Conservation (phyloP, 1,140 invertebrate genomes). For the Zaprionus capensis region DNA sequence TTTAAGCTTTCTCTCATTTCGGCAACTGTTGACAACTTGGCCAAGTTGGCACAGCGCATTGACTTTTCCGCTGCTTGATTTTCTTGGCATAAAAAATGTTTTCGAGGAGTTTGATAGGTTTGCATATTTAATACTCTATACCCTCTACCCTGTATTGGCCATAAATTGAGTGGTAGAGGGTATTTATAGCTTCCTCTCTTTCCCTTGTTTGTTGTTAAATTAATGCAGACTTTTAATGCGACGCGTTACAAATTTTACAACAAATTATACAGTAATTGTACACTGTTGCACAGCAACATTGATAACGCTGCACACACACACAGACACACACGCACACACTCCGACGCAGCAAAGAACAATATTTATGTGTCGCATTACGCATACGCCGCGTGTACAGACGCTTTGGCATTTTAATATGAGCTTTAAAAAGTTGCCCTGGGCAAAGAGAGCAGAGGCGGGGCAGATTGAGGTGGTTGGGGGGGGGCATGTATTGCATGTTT, state of each 20-base stretch:
- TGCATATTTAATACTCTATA: neutral
- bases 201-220: slow-evolving; percentile 39
- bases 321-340: slow-evolving; percentile 10
- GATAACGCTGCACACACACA: slow-evolving; percentile 19
- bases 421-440: slow-evolving; percentile 46
- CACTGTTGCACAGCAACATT: slow-evolving; percentile 75
- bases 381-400: slow-evolving; percentile 40
- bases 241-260: slow-evolving; percentile 46
- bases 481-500: slow-evolving; percentile 31
- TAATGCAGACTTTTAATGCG: slow-evolving; percentile 71
- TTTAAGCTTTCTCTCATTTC: slow-evolving; percentile 29
- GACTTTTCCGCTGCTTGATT: slow-evolving; percentile 50
- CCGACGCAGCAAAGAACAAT: slow-evolving; percentile 27
- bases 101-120: no score
- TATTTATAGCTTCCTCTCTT: neutral
- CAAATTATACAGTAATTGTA: slow-evolving; percentile 57
- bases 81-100: neutral
- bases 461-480: no score
- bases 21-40: slow-evolving; percentile 67
- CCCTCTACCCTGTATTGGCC: neutral
- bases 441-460: neutral
- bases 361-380: slow-evolving; percentile 68
- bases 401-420: slow-evolving; percentile 70
- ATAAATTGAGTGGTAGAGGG: neutral
- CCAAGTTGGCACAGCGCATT: slow-evolving; percentile 38